These are phyloP conservation scores for Sycobia sp. DNA, from an alignment of 1,140 invertebrate genomes.

Conservation along the genomic window DNA sequence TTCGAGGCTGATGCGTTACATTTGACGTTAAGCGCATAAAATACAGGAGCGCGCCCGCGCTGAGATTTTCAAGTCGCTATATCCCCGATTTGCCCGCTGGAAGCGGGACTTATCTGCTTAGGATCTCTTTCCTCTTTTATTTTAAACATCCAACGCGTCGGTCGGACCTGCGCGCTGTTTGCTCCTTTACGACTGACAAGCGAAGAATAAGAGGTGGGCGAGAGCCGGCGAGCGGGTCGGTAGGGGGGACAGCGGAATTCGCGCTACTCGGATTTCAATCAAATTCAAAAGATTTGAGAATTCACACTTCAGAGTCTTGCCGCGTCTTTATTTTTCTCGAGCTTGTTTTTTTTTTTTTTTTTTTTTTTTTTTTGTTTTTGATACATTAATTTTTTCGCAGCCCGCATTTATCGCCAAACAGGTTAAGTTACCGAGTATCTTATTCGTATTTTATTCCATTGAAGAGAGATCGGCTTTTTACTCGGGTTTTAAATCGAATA, in stretches of 20 bases:
- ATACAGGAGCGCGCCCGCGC: too few species aligned
- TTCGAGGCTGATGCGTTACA: too few species aligned
- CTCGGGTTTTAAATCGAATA: too few species aligned
- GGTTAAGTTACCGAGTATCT: too few species aligned
- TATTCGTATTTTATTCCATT: too few species aligned
- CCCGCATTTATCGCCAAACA: background rate
- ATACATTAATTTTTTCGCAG: background rate
- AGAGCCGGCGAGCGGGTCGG: too few species aligned
- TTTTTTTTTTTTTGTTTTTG: background rate
- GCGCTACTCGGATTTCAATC: slow-evolving; percentile 14
- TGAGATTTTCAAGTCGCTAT: slow-evolving; percentile 7
- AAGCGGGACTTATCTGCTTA: slow-evolving; percentile 8
- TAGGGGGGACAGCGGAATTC: slow-evolving; percentile 2
- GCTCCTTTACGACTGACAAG: background rate
- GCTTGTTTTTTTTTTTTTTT: background rate
- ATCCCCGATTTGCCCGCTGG: slow-evolving; percentile 5
- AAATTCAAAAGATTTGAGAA: slow-evolving; percentile 8
- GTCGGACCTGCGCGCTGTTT: slow-evolving; percentile 9
- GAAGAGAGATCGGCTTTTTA: too few species aligned
- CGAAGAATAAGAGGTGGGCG: background rate
- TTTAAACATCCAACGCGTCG: slow-evolving; percentile 11
- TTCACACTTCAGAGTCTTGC: too few species aligned
- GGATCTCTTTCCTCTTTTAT: slow-evolving; percentile 19
- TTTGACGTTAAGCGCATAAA: too few species aligned
- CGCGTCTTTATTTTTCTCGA: too few species aligned